Base-by-base conservation (phyloP, 2,113 vertebrate genomes). In the Myrmophylax atrothorax region DNA sequence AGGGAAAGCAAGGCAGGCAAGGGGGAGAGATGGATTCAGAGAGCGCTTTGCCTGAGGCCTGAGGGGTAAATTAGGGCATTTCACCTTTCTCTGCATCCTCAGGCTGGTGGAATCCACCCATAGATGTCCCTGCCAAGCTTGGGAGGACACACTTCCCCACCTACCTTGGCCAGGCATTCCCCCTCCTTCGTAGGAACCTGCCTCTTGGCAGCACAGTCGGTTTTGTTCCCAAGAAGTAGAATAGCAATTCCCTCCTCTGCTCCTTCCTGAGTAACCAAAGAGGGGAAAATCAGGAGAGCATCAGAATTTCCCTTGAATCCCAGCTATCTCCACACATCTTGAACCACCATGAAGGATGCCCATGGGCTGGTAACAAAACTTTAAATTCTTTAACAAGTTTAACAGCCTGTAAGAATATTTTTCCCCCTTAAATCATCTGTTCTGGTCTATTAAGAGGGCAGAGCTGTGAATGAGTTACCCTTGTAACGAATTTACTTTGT, bases 201-300 rank as follows among this genome's bases (percentile, higher is more conserved):
- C 66, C 99, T 98, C 31, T 97, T 46, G 40, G 95, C 89, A 47
- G 87, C 84, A 3, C 97, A 76, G 94, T 99, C 99, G 2, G 64
- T 98, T 97, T 99, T 99, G 97, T 99, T 99, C 50, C 99, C 99
- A 14, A 99, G 97, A 35, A 99, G 98, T 78, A 99, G 95, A 93
- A 99, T 22, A 14, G 92, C 75, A 7, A 98, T 97, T 26, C 98
- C 90, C 1, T 98, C 97, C 6, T 91, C 60, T 53, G 98, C 98
- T 72, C 93, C 96, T 29, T 99, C 98, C 99, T 99, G 97, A 26
- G 55, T 4, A 46, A 31, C 7, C 29, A 86, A 93, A 93, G 90
- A 60, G 37, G 19, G 40, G 22, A 79, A 33, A 58, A 35, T 56
- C 5, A 46, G 38, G 16, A 84, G 12, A 4, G 2, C 4, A 6